Percentiles rank a stretch among this genome's conserved stretches.
Evolutionary conservation across 2,888 invertebrate species (phyloP).

Genomic region (Capitulum mitella): DNA sequence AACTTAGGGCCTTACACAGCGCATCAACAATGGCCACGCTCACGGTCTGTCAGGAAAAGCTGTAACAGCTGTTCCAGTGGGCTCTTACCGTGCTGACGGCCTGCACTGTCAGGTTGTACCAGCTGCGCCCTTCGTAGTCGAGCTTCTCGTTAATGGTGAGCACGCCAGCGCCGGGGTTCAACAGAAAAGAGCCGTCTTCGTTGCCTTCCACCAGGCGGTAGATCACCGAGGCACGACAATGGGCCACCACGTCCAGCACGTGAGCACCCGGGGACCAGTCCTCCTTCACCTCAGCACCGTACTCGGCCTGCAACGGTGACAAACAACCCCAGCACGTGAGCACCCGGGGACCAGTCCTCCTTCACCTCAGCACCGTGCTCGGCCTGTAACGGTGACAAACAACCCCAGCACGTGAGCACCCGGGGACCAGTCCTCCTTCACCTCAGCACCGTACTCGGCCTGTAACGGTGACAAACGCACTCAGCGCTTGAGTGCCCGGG

Average conservation of each 20-base stretch:
- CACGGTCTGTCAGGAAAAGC: too few species aligned
- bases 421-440: too few species aligned
- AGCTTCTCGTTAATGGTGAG: slow-evolving; percentile 55
- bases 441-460: slow-evolving; percentile 40
- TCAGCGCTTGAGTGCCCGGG: too few species aligned
- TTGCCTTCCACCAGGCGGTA: slow-evolving; percentile 73
- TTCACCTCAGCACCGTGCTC: too few species aligned
- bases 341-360: too few species aligned
- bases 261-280: slow-evolving; percentile 71
- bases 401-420: too few species aligned
- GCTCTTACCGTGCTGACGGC: slow-evolving; percentile 75
- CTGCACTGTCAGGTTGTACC: slow-evolving; percentile 72
- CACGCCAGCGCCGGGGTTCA: slow-evolving; percentile 80
- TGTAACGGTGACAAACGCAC: slow-evolving; percentile 38
- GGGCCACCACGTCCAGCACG: slow-evolving; percentile 69
- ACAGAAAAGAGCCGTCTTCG: slow-evolving; percentile 61
- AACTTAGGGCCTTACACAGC: too few species aligned
- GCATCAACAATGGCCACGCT: too few species aligned
- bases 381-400: too few species aligned
- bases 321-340: not conserved
- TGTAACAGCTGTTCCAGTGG: slow-evolving; percentile 37
- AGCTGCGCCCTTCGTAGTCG: slow-evolving; percentile 69
- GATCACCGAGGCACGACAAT: slow-evolving; percentile 69
- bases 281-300: slow-evolving; percentile 68
- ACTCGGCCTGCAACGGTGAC: slow-evolving; percentile 42